Percentiles rank a stretch among this genome's conserved stretches.
These are phyloP conservation scores for Speoplatyrhinus poulsoni DNA, from an alignment of 2,113 vertebrate species.

Conservation along the genomic window DNA sequence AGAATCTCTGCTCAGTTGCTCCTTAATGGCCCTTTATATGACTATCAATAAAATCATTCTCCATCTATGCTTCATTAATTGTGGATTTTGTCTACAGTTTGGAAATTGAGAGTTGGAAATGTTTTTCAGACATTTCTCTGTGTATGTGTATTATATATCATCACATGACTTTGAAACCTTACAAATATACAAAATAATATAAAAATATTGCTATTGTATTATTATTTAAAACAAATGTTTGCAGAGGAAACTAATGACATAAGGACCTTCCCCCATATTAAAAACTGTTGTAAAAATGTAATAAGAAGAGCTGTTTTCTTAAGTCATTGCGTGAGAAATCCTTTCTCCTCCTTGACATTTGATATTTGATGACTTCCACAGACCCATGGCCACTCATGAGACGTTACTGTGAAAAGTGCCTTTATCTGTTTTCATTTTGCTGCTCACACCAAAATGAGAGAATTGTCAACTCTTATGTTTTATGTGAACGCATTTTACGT, in stretches of 20 bases:
- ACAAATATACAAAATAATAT: too few species aligned
- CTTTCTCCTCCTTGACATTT: conserved; percentile 20
- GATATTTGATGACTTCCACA: conserved; percentile 62
- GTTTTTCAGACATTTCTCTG: too few species aligned
- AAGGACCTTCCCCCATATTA: conserved; percentile 17
- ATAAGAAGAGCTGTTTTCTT: conserved; percentile 22
- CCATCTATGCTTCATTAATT: too few species aligned
- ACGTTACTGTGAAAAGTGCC: neutral
- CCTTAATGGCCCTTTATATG: too few species aligned
- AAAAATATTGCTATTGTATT: conserved; percentile 1
- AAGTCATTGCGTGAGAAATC: conserved; percentile 38
- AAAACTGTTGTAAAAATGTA: neutral
- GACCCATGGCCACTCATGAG: conserved; percentile 7
- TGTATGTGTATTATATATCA: too few species aligned
- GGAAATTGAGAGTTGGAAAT: too few species aligned
- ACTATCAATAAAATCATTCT: too few species aligned
- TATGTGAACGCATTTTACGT: neutral
- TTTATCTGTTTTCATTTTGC: neutral
- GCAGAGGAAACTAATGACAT: conserved; percentile 23
- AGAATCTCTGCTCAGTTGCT: too few species aligned
- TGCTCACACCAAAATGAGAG: neutral
- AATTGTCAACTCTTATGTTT: neutral
- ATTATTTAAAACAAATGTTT: conserved; percentile 16
- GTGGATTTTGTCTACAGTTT: too few species aligned
- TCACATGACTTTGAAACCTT: too few species aligned